These are phyloP conservation scores for Piprites chloris DNA, from an alignment of 2,113 vertebrate genomes.

Conservation along the genomic window DNA sequence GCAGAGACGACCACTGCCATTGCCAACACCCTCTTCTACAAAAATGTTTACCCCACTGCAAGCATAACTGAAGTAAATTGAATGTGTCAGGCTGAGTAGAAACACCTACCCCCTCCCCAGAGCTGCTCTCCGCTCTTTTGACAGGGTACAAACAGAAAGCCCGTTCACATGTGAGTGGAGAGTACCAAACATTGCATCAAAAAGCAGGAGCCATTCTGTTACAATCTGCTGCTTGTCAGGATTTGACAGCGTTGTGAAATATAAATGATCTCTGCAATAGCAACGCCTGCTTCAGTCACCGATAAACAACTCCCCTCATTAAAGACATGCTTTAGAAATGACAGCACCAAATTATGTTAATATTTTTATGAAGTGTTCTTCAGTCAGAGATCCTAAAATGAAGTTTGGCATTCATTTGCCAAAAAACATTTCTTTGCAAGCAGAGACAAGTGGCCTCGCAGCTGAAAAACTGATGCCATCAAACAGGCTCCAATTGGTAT, in stretches of 20 bases:
- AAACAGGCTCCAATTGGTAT: background rate
- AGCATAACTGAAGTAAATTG: slow-evolving; percentile 37
- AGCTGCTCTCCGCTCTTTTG: slow-evolving; percentile 1
- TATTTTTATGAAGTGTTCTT: slow-evolving; percentile 16
- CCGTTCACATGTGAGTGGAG: background rate
- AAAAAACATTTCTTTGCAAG: background rate
- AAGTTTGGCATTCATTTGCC: background rate
- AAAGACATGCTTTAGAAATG: slow-evolving; percentile 56
- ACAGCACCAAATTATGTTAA: slow-evolving; percentile 57
- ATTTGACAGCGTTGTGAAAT: slow-evolving; percentile 67
- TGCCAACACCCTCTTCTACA: background rate
- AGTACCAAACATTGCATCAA: slow-evolving; percentile 36
- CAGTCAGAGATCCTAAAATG: background rate
- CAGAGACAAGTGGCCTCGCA: background rate
- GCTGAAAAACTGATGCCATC: background rate
- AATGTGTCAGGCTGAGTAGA: slow-evolving; percentile 10
- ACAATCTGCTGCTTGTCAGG: slow-evolving; percentile 68
- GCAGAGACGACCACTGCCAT: background rate
- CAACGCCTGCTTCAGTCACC: slow-evolving; percentile 34
- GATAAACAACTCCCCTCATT: slow-evolving; percentile 58
- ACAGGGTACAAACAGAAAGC: slow-evolving; percentile 48
- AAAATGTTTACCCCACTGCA: slow-evolving; percentile 5
- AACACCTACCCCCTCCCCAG: background rate
- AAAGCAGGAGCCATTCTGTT: slow-evolving; percentile 48
- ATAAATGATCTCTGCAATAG: slow-evolving; percentile 58